These are phyloP conservation scores for Oryzias javanicus DNA, from an alignment of 2,113 vertebrate species.

Conservation along the genomic window DNA sequence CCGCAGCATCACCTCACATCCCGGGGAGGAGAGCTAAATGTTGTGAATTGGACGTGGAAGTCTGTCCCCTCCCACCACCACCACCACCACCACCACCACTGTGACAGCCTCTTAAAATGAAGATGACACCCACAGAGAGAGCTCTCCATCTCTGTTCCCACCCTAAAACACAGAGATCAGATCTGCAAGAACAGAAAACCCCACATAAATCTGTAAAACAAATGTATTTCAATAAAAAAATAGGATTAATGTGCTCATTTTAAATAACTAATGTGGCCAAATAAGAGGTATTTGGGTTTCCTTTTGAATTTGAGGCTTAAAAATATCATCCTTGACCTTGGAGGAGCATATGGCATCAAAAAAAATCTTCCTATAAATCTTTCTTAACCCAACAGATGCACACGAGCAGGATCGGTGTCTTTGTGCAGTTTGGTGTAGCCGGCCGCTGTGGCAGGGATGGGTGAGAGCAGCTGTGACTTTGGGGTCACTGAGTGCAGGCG, in stretches of 20 bases:
- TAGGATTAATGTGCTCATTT: too few species aligned
- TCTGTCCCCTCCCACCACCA: conserved; percentile 3
- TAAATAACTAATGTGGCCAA: not conserved
- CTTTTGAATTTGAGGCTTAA: conserved; percentile 18
- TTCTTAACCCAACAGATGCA: conserved; percentile 7
- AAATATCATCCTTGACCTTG: conserved; percentile 60
- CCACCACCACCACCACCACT: conserved; percentile 26
- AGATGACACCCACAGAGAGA: conserved; percentile 22
- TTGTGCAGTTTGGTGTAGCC: conserved; percentile 23
- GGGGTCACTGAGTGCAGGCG: conserved; percentile 65
- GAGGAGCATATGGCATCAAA: conserved; percentile 27
- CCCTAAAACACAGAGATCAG: not conserved
- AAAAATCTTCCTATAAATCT: conserved; percentile 1
- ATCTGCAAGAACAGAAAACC: too few species aligned
- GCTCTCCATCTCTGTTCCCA: conserved; percentile 7
- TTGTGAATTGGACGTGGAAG: conserved; percentile 28
- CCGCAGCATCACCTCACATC: conserved; percentile 23
- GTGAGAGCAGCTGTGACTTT: conserved; percentile 56
- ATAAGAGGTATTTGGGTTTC: conserved; percentile 14
- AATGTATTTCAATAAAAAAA: too few species aligned
- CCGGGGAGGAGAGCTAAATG: not conserved
- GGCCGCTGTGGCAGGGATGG: conserved; percentile 37
- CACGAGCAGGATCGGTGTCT: conserved; percentile 17
- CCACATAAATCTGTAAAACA: too few species aligned
- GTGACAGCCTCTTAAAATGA: conserved; percentile 54